Evolutionary conservation across 2,888 invertebrate genomes (phyloP).

Genomic region (Cremastinae sp.): DNA sequence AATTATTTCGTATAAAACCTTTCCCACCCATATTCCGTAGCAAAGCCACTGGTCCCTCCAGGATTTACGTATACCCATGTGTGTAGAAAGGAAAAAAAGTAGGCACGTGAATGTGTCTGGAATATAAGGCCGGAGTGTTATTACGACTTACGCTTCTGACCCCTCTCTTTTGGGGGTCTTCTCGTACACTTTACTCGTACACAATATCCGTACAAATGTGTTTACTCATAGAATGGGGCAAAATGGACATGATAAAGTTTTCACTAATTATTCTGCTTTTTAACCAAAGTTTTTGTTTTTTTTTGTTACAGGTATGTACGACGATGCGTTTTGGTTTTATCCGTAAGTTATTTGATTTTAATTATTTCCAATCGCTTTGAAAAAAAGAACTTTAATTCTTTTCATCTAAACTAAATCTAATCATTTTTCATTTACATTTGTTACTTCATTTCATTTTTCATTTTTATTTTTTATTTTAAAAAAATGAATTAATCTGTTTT

Average conservation of each 20-base stretch:
- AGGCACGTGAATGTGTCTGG: background rate
- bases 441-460: no score
- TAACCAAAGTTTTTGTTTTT: no score
- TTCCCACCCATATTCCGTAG: conserved; percentile 46
- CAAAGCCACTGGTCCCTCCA: conserved; percentile 28
- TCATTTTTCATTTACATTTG: no score
- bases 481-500: no score
- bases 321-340: background rate
- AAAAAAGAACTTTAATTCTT: no score
- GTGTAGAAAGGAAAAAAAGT: background rate
- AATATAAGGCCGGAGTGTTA: conserved; percentile 46
- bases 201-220: no score
- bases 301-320: background rate
- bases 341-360: background rate
- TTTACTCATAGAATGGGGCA: no score
- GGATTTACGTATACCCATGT: conserved; percentile 35
- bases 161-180: conserved; percentile 41
- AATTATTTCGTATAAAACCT: conserved; percentile 39
- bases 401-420: no score
- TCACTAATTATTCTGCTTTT: no score
- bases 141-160: conserved; percentile 52
- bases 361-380: no score
- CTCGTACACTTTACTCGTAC: conserved; percentile 6
- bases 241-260: no score
- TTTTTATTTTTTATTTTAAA: no score